phyloP scores from a whole-genome alignment of 2,888 invertebrate genomes.

The Zaprionus bogoriensis region DNA sequence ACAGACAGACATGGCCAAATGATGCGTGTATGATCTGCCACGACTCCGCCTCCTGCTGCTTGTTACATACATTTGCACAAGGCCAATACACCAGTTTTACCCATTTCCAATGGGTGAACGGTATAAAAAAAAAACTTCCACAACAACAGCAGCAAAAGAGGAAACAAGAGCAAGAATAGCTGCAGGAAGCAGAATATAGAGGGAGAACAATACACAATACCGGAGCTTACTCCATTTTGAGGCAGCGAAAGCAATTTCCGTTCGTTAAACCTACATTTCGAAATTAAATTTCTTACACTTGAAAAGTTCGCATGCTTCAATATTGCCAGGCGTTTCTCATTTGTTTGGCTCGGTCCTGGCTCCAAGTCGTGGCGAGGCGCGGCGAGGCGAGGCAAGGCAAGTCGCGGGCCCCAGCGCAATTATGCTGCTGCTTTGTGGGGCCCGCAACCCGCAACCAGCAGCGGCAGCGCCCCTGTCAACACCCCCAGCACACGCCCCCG shows the following conservation, averaged over 20 bases:
- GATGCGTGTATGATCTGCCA: too few relatives aligned
- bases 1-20: too few relatives aligned
- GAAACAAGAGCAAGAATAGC: slow-evolving; percentile 21
- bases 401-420: slow-evolving; percentile 47
- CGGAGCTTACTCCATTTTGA: slow-evolving; percentile 50
- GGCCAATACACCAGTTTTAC: too few relatives aligned
- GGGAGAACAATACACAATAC: slow-evolving; percentile 24
- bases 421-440: slow-evolving; percentile 45
- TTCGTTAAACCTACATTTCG: slow-evolving; percentile 77
- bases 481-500: slow-evolving; percentile 10
- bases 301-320: slow-evolving; percentile 72
- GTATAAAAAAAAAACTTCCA: too few relatives aligned
- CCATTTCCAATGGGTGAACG: too few relatives aligned
- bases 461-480: neutral
- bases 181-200: slow-evolving; percentile 17
- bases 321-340: slow-evolving; percentile 63
- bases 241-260: slow-evolving; percentile 74
- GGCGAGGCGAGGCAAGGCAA: neutral
- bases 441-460: neutral
- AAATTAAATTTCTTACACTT: slow-evolving; percentile 78
- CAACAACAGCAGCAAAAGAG: slow-evolving; percentile 9
- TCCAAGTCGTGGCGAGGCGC: too few relatives aligned
- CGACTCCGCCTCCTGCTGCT: too few relatives aligned
- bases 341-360: slow-evolving; percentile 37
- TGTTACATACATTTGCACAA: too few relatives aligned